A percentile compares a stretch with the other conserved stretches of the same genome.
Conservation (phyloP, 2,888 invertebrate genomes). For the Arctia plantaginis region DNA sequence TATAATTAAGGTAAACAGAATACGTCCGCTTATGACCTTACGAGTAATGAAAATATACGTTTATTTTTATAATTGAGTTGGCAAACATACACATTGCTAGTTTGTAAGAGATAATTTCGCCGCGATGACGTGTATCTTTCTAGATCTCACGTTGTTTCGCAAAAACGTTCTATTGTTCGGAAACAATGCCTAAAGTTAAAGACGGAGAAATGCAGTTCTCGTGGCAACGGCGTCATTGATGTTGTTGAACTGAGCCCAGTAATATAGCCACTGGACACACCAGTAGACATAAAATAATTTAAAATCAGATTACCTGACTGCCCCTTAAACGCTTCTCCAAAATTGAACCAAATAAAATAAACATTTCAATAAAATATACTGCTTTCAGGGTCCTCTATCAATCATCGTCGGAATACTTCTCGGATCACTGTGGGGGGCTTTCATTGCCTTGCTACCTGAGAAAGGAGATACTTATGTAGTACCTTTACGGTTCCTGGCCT, state of each 20-base stretch:
- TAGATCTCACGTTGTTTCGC: no score
- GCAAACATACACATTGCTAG: not conserved
- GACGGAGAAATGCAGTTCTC: not conserved
- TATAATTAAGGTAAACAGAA: constrained; percentile 85
- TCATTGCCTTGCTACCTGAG: constrained; percentile 91
- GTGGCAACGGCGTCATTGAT: not conserved
- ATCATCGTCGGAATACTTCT: constrained; percentile 90
- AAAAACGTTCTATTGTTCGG: no score
- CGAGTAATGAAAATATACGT: no score
- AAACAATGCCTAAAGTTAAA: not conserved
- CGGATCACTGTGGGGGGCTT: constrained; percentile 90
- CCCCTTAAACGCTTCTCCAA: not conserved
- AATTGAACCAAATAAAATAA: not conserved
- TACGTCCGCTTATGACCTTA: not conserved
- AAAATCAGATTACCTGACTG: no score
- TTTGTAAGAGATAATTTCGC: not conserved
- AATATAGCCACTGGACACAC: no score
- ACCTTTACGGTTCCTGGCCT: constrained; percentile 89
- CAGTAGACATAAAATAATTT: no score
- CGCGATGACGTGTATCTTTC: no score
- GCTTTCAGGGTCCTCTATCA: constrained; percentile 88
- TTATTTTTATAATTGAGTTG: no score
- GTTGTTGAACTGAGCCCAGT: not conserved
- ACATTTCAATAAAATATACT: constrained; percentile 3
- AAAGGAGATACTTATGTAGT: constrained; percentile 89